Evolutionary conservation across 2,888 invertebrate genomes (phyloP).

Genomic region (Ischnus inquisitorius): DNA sequence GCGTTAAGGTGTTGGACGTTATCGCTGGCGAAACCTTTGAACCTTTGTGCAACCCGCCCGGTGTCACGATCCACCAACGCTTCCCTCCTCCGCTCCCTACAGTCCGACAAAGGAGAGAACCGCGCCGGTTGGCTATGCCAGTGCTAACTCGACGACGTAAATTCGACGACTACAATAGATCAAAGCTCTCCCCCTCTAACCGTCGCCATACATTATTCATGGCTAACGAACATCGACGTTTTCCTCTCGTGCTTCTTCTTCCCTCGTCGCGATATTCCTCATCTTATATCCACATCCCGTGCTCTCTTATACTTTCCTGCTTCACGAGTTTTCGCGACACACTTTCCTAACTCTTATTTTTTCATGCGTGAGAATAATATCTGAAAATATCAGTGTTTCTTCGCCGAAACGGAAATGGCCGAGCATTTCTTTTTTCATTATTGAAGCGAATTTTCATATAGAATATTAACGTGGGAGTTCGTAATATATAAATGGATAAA

Average conservation of each 20-base stretch:
- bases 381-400: no score
- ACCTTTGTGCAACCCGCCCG: conserved; percentile 63
- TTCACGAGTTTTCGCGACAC: neutral
- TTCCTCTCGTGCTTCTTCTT: conserved; percentile 45
- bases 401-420: no score
- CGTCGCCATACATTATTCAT: conserved; percentile 77
- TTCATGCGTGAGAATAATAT: neutral
- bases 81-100: neutral
- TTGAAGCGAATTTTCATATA: no score
- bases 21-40: conserved; percentile 64
- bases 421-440: no score
- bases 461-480: no score
- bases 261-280: conserved; percentile 44
- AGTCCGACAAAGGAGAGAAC: conserved; percentile 14
- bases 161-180: conserved; percentile 77
- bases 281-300: conserved; percentile 1
- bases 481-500: no score
- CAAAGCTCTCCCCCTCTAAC: conserved; percentile 72
- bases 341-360: neutral
- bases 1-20: conserved; percentile 60
- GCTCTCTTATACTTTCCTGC: neutral
- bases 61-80: conserved; percentile 32
- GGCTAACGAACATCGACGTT: conserved; percentile 72
- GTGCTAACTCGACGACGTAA: conserved; percentile 73
- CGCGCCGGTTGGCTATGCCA: conserved; percentile 41